phyloP scores from a whole-genome alignment of 2,113 vertebrate genomes.

The Uria lomvia region DNA sequence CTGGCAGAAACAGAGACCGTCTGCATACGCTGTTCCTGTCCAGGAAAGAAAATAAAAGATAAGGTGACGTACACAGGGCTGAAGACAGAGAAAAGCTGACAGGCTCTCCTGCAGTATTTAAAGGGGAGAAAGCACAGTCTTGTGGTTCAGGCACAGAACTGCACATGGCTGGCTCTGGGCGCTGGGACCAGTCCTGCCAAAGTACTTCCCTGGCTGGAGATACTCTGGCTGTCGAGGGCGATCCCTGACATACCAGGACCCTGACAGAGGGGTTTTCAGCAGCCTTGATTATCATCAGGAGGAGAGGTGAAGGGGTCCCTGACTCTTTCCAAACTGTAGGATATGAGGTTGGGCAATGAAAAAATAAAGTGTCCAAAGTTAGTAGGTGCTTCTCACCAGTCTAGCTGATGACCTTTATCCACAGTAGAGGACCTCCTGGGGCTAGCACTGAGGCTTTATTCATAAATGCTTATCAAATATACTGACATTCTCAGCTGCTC shows the following conservation, averaged over 20 bases:
- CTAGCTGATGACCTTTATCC: constrained; percentile 40
- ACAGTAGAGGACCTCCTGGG: background rate
- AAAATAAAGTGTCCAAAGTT: background rate
- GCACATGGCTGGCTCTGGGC: background rate
- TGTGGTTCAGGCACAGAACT: constrained; percentile 42
- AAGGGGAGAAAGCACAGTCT: constrained; percentile 54
- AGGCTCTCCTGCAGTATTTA: background rate
- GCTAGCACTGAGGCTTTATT: background rate
- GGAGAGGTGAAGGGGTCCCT: background rate
- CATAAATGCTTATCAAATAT: constrained; percentile 56
- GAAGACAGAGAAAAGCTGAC: background rate
- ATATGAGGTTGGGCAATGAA: background rate
- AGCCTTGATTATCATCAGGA: background rate
- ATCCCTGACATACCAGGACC: rapidly evolving
- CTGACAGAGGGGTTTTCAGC: background rate
- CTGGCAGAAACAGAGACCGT: background rate
- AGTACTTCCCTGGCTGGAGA: background rate
- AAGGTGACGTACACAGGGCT: background rate
- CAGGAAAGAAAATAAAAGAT: background rate
- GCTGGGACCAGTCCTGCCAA: background rate
- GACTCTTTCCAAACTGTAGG: background rate
- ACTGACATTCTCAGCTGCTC: constrained; percentile 33
- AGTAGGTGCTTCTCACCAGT: background rate
- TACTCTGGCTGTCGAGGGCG: background rate
- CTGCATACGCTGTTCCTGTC: background rate